Percentiles rank a stretch among this genome's conserved stretches.
These are phyloP conservation scores for Drosophila kuntzei DNA, from an alignment of 2,888 invertebrate genomes.

Conservation along the genomic window DNA sequence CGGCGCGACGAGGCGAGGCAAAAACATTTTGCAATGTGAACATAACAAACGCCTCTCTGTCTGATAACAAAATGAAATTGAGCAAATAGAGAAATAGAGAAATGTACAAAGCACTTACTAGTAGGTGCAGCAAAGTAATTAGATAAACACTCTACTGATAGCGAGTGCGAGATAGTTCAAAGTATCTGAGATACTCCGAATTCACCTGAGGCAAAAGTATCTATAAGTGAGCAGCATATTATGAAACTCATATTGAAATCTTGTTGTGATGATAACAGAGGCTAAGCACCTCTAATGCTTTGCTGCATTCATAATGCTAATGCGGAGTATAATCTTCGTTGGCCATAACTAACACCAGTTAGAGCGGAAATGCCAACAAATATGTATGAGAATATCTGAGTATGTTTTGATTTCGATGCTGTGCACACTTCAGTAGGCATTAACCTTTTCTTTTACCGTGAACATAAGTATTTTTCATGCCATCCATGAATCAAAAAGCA, in stretches of 20 bases:
- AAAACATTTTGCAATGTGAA: slow-evolving; percentile 25
- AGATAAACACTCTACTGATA: slow-evolving; percentile 51
- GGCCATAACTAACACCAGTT: slow-evolving; percentile 60
- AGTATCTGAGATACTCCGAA: background rate
- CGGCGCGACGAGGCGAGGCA: background rate
- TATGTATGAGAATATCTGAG: slow-evolving; percentile 16
- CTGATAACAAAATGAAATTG: slow-evolving; percentile 41
- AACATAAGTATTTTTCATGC: slow-evolving; percentile 64
- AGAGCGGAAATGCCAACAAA: slow-evolving; percentile 71
- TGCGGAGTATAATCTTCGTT: slow-evolving; percentile 43
- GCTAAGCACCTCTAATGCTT: slow-evolving; percentile 26
- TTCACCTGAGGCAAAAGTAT: background rate
- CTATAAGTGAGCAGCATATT: background rate
- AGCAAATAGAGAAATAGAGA: slow-evolving; percentile 22
- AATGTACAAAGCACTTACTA: slow-evolving; percentile 40
- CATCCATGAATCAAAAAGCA: slow-evolving; percentile 72
- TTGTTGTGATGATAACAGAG: slow-evolving; percentile 3
- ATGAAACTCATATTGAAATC: slow-evolving; percentile 3
- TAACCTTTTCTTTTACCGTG: slow-evolving; percentile 69
- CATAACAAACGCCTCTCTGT: slow-evolving; percentile 26
- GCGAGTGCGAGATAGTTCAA: slow-evolving; percentile 3
- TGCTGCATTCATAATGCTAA: slow-evolving; percentile 23
- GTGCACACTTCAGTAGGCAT: slow-evolving; percentile 79
- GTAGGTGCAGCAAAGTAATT: slow-evolving; percentile 44
- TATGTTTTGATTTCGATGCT: slow-evolving; percentile 61